Base-by-base conservation (phyloP, 2,888 invertebrate species). In the Dorcus hopei region DNA sequence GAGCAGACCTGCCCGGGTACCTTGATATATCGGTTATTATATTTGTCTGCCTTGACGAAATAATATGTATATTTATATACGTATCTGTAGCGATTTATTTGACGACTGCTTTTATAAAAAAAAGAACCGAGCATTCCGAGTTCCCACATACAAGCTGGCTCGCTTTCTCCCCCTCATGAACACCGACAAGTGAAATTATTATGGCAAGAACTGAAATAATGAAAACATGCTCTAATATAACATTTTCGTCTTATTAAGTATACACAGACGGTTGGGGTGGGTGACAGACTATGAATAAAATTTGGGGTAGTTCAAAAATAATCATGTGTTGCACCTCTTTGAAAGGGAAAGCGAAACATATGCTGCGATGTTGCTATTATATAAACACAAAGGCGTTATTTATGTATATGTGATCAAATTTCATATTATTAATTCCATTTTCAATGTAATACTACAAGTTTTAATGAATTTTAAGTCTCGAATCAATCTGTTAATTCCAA, bases 31-130 rank as follows among this genome's bases (percentile, higher is more conserved):
- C 65, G 69, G 63, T 72, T 71, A 73, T 72, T 74, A 71, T 71
- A 66, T 71, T 72, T 70, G 73, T 73, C 72, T 64, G 69, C 52
- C 67, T 71, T 74, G 74, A 74, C 73, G 72, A 74, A 73, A 74
- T 74, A 74, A 75, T 75, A 70, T 68, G 68, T 68, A 68, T 68
- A 63, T 65, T 66, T 68, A 67, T 70, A 67, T 64, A 57, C 42
- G 26, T 57, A 45, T 45, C 9, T 45, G 14, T 45, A 45, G 45
- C 45, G 45, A 45, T 45, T 45, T 45, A 45, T 45, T 16, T 45
- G 45, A 45, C 9, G 45, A 45, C 45, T 45, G 45, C 45, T 45
- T 45, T 45, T 45, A 45, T 45, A 19, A 11, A 45, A 45, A 43
- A 45, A 33, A 7, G 26, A 45, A 45, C 9, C 14, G 19, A 45